Conservation (phyloP, 2,113 vertebrate species). For the Engraulis encrasicolus region DNA sequence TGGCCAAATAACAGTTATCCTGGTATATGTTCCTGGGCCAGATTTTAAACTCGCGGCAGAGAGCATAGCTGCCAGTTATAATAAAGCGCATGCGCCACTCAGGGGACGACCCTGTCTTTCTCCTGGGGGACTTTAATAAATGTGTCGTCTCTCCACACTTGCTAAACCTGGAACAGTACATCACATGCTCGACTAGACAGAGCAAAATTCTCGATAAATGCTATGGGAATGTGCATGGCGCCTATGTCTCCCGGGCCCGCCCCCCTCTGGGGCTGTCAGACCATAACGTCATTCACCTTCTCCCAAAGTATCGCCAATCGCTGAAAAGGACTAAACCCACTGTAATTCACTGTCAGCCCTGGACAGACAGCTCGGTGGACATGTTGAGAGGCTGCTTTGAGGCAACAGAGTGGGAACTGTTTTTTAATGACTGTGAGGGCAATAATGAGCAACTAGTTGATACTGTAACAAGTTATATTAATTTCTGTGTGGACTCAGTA, state of each 20-base stretch:
- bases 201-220: slow-evolving; percentile 20
- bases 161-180: slow-evolving; percentile 18
- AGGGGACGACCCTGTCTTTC: slow-evolving; percentile 12
- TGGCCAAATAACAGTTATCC: slow-evolving; percentile 26
- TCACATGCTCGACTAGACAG: slow-evolving; percentile 30
- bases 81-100: not conserved
- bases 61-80: slow-evolving; percentile 5
- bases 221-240: slow-evolving; percentile 22
- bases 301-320: slow-evolving; percentile 19
- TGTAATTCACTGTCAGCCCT: too few species aligned
- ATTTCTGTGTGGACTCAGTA: too few species aligned
- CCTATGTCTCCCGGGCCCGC: slow-evolving; percentile 7
- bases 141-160: not conserved
- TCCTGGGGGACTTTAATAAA: slow-evolving; percentile 29
- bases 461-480: too few species aligned
- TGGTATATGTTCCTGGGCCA: slow-evolving; percentile 16
- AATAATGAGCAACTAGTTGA: too few species aligned
- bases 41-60: slow-evolving; percentile 26
- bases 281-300: slow-evolving; percentile 28
- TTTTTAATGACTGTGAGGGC: too few species aligned
- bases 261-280: slow-evolving; percentile 25
- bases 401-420: too few species aligned
- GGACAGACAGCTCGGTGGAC: too few species aligned
- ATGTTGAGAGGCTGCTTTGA: too few species aligned
- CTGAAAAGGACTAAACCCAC: too few species aligned